Percentiles rank a stretch among this genome's conserved stretches.
Evolutionary conservation across 92 coral and sea anemone genomes (phyloP).

Genomic region (Paramuricea clavata): DNA sequence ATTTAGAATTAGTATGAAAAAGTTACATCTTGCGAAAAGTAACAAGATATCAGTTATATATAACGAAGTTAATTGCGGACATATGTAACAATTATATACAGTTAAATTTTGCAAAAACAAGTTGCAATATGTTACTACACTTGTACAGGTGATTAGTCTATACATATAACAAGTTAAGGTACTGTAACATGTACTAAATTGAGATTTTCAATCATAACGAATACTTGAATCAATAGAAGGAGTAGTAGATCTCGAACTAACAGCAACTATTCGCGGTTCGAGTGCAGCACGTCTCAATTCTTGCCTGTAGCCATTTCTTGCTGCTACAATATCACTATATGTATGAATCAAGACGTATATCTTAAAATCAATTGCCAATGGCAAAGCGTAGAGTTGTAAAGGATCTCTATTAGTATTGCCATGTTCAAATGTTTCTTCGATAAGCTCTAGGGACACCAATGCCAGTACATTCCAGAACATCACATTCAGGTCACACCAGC

Average conservation of each 20-base stretch:
- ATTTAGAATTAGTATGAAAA: too few relatives aligned
- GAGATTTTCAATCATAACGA: neutral
- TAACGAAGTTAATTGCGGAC: too few relatives aligned
- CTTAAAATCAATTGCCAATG: slow-evolving; percentile 79
- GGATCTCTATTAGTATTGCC: slow-evolving; percentile 30
- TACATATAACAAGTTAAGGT: too few relatives aligned
- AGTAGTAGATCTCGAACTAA: neutral
- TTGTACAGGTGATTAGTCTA: too few relatives aligned
- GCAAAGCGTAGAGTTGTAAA: slow-evolving; percentile 64
- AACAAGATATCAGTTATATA: too few relatives aligned
- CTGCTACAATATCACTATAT: slow-evolving; percentile 49
- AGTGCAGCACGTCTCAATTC: slow-evolving; percentile 38
- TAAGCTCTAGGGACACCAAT: slow-evolving; percentile 61
- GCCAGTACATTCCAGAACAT: slow-evolving; percentile 69
- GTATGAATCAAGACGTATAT: slow-evolving; percentile 74
- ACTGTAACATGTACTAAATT: too few relatives aligned
- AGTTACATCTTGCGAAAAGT: too few relatives aligned
- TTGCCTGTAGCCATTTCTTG: slow-evolving; percentile 50
- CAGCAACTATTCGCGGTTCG: neutral
- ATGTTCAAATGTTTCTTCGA: slow-evolving; percentile 63
- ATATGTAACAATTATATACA: too few relatives aligned
- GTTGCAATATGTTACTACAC: too few relatives aligned
- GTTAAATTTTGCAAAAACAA: too few relatives aligned
- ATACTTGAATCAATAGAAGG: neutral
- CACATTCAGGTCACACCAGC: slow-evolving; percentile 72